Conservation (phyloP, 2,888 invertebrate genomes). For the Harpalus rufipes region DNA sequence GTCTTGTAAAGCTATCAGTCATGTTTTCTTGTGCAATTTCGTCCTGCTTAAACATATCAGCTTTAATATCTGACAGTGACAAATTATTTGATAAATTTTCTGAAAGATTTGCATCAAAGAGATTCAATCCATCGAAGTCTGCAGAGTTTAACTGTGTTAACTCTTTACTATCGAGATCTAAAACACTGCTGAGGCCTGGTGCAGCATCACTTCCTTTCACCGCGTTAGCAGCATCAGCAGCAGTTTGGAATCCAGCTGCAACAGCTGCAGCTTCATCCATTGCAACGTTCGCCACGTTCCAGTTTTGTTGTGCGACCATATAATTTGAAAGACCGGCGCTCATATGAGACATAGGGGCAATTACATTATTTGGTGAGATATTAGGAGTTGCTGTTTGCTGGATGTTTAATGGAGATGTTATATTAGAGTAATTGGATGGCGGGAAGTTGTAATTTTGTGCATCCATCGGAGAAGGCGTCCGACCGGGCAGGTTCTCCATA, state of each 20-base stretch:
- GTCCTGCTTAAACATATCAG: constrained; percentile 70
- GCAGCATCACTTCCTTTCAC: constrained; percentile 68
- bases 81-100: constrained; percentile 78
- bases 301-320: constrained; percentile 62
- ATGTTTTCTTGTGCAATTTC: constrained; percentile 74
- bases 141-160: constrained; percentile 75
- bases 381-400: constrained; percentile 62
- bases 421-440: constrained; percentile 53
- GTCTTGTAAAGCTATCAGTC: constrained; percentile 80
- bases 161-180: constrained; percentile 74
- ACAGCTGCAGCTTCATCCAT: constrained; percentile 44
- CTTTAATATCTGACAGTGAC: constrained; percentile 76
- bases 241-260: constrained; percentile 46
- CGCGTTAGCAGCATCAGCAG: constrained; percentile 66
- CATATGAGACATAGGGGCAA: constrained; percentile 65
- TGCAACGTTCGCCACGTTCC: constrained; percentile 60
- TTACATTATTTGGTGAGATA: constrained; percentile 66
- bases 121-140: constrained; percentile 73
- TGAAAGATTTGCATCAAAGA: constrained; percentile 75
- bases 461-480: constrained; percentile 63
- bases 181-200: constrained; percentile 72
- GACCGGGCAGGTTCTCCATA: constrained; percentile 55
- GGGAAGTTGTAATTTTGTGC: constrained; percentile 61
- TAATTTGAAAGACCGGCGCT: constrained; percentile 60
- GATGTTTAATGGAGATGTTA: constrained; percentile 67